Evolutionary conservation across 2,797 vertebrate genomes (phyloP).

Genomic region (Malurus splendens): DNA sequence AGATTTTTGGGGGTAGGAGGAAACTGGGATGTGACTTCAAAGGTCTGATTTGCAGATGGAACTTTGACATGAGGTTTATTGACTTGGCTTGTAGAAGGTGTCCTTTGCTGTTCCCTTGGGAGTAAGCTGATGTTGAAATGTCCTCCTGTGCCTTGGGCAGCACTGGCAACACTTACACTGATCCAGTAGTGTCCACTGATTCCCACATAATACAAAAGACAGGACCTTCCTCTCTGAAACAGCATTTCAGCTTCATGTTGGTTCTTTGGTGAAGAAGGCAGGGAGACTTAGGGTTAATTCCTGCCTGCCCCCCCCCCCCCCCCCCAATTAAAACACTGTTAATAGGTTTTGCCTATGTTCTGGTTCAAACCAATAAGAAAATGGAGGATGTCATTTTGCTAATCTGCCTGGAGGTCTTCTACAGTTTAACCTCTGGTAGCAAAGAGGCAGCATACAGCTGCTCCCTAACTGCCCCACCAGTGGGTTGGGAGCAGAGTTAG

Average conservation of each 20-base stretch:
- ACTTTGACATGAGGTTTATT: fast-evolving
- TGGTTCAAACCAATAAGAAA: neutral
- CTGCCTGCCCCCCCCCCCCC: fast-evolving
- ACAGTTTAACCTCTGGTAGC: neutral
- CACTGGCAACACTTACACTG: fast-evolving
- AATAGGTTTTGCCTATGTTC: neutral
- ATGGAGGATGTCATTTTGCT: fast-evolving
- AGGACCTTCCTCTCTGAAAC: neutral
- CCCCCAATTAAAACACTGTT: neutral
- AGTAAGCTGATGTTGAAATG: neutral
- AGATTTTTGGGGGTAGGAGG: fast-evolving
- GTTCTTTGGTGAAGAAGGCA: neutral
- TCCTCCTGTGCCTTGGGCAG: fast-evolving
- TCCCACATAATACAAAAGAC: fast-evolving
- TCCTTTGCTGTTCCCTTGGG: neutral
- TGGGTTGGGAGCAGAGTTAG: neutral
- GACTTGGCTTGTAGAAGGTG: fast-evolving
- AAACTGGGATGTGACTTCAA: fast-evolving
- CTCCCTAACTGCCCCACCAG: fast-evolving
- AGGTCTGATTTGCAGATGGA: neutral
- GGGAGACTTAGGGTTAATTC: too few relatives aligned
- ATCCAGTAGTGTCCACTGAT: too few relatives aligned
- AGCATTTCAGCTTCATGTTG: neutral
- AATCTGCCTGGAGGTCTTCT: neutral
- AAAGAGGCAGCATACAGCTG: fast-evolving